These are phyloP conservation scores for Neolamprologus sp. DNA, from an alignment of 2,113 vertebrate species.

Conservation along the genomic window DNA sequence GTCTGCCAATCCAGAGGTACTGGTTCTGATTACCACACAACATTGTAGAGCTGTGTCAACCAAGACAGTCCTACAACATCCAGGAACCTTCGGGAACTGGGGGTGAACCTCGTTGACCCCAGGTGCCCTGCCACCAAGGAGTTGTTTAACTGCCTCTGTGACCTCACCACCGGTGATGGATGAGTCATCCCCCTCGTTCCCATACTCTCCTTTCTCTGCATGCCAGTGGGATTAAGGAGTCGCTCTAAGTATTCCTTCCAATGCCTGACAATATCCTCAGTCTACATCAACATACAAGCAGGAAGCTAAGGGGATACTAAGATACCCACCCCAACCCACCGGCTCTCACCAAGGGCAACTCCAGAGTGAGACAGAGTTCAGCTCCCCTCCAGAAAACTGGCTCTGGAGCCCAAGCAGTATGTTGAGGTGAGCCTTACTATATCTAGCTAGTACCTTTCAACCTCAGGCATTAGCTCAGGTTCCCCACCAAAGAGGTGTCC, in stretches of 20 bases:
- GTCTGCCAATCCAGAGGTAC: neutral
- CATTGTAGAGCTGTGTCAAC: neutral
- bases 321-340: neutral
- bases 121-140: neutral
- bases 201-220: rapidly evolving
- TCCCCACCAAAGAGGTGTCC: neutral
- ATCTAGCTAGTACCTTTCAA: neutral
- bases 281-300: neutral
- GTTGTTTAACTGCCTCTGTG: neutral
- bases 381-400: neutral
- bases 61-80: neutral
- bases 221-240: neutral
- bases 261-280: neutral
- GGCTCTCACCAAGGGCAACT: neutral
- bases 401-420: neutral
- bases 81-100: neutral
- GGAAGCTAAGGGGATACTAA: neutral
- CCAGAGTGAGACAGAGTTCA: neutral
- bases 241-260: neutral
- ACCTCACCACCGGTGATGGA: neutral
- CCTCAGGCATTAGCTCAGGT: neutral
- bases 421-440: neutral
- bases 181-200: neutral
- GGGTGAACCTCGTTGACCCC: neutral
- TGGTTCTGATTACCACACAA: neutral